Evolutionary conservation across 2,797 vertebrate species (phyloP).

Genomic region (Gadopsis bispinosus): DNA sequence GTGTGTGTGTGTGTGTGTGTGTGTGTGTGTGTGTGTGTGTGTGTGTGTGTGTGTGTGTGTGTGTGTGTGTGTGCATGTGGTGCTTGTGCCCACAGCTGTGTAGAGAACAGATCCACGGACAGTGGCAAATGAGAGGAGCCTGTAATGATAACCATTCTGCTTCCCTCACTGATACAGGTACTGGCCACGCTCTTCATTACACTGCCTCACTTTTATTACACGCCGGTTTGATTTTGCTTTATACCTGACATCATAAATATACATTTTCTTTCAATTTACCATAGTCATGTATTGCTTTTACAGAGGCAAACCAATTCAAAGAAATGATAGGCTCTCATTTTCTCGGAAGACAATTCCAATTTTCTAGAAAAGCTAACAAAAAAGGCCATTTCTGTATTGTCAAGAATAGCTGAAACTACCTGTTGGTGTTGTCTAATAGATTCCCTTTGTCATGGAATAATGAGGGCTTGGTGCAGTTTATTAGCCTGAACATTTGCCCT

Average conservation of each 20-base stretch:
- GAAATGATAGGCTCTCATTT: background rate
- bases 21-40: too few species aligned
- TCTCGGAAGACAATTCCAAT: background rate
- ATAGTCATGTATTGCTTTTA: background rate
- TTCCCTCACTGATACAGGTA: slow-evolving; percentile 43
- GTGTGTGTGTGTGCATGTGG: slow-evolving; percentile 27
- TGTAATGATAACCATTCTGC: slow-evolving; percentile 59
- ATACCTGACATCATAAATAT: slow-evolving; percentile 16
- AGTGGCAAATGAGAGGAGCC: slow-evolving; percentile 52
- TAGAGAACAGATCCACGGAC: slow-evolving; percentile 55
- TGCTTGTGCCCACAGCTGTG: slow-evolving; percentile 61
- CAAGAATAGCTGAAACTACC: slow-evolving; percentile 14
- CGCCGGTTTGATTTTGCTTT: slow-evolving; percentile 10
- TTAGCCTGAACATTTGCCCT: slow-evolving; percentile 42
- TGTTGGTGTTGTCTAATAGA: slow-evolving; percentile 28
- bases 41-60: too few species aligned
- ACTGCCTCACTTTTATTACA: slow-evolving; percentile 33
- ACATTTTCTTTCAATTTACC: slow-evolving; percentile 11
- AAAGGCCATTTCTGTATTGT: slow-evolving; percentile 19
- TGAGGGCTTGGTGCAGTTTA: slow-evolving; percentile 34
- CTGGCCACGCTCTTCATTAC: slow-evolving; percentile 39
- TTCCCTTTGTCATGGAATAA: slow-evolving; percentile 30
- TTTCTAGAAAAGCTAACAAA: background rate
- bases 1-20: too few species aligned
- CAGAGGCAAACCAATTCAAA: slow-evolving; percentile 23